These are phyloP conservation scores for Pithys albifrons DNA, from an alignment of 2,113 vertebrate genomes.

Conservation along the genomic window DNA sequence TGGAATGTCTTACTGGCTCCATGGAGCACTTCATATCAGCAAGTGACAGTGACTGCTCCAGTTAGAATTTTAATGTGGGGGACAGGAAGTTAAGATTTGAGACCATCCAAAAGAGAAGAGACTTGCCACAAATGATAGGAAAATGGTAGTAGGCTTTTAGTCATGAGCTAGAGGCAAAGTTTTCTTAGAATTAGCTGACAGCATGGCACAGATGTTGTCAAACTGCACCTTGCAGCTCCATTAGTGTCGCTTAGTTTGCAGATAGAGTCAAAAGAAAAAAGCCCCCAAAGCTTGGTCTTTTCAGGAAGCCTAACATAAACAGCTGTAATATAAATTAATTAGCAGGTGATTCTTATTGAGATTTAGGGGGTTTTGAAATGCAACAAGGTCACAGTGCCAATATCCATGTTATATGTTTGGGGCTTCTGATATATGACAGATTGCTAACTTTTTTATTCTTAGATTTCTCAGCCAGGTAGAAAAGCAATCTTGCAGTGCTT, in stretches of 20 bases:
- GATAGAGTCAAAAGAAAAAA: neutral
- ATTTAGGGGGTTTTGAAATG: neutral
- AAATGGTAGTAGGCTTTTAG: neutral
- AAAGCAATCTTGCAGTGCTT: neutral
- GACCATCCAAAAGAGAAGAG: neutral
- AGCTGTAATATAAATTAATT: conserved; percentile 36
- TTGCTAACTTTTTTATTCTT: neutral
- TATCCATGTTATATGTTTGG: neutral
- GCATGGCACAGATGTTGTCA: neutral
- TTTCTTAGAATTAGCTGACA: neutral
- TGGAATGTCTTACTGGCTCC: neutral
- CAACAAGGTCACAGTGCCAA: neutral
- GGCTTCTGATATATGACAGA: neutral
- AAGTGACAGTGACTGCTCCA: neutral
- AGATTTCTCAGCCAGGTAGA: neutral
- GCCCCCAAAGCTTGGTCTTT: neutral
- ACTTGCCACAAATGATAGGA: neutral
- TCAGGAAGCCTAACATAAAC: neutral
- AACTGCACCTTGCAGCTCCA: neutral
- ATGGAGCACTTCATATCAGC: neutral
- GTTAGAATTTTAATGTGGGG: neutral
- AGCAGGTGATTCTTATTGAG: neutral
- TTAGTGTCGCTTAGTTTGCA: neutral
- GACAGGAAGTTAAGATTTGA: neutral
- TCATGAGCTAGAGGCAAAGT: neutral